Evolutionary conservation across 2,888 invertebrate genomes (phyloP).

Genomic region (Malthinus seriepunctatus): DNA sequence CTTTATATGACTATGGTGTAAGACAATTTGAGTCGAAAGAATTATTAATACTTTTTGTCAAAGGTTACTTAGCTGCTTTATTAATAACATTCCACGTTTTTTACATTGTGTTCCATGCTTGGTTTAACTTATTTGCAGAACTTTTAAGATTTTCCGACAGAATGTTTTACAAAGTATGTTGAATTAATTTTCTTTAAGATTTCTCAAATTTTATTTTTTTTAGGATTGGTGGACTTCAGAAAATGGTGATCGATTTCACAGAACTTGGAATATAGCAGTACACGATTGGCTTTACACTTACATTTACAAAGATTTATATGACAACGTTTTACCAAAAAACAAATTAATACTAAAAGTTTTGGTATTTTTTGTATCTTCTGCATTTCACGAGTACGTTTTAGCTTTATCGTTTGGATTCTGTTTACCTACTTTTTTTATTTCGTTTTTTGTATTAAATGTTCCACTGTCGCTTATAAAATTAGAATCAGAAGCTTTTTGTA

Average conservation of each 20-base stretch:
- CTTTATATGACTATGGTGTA: conserved; percentile 66
- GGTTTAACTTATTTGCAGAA: conserved; percentile 91
- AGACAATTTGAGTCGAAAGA: conserved; percentile 52
- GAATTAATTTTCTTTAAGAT: no score
- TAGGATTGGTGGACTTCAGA: conserved; percentile 96
- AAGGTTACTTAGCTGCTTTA: conserved; percentile 74
- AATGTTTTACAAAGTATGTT: conserved; percentile 78
- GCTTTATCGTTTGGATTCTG: conserved; percentile 80
- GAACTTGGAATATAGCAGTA: conserved; percentile 95
- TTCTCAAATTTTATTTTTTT: no score
- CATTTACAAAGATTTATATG: conserved; percentile 74
- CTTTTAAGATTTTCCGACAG: conserved; percentile 85
- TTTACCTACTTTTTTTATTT: conserved; percentile 30
- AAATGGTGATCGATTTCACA: conserved; percentile 80
- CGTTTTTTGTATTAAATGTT: conserved; percentile 74
- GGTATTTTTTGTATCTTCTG: conserved; percentile 76
- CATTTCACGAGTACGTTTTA: conserved; percentile 87
- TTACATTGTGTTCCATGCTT: conserved; percentile 85
- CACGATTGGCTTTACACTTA: conserved; percentile 94
- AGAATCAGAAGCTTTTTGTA: conserved; percentile 59
- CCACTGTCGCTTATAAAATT: conserved; percentile 60
- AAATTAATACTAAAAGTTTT: conserved; percentile 57
- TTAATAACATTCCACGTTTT: conserved; percentile 61
- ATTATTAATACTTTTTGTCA: conserved; percentile 66
- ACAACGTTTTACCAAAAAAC: conserved; percentile 53